Conservation (phyloP, 2,113 vertebrate genomes). For the Zosterops hypoxanthus region DNA sequence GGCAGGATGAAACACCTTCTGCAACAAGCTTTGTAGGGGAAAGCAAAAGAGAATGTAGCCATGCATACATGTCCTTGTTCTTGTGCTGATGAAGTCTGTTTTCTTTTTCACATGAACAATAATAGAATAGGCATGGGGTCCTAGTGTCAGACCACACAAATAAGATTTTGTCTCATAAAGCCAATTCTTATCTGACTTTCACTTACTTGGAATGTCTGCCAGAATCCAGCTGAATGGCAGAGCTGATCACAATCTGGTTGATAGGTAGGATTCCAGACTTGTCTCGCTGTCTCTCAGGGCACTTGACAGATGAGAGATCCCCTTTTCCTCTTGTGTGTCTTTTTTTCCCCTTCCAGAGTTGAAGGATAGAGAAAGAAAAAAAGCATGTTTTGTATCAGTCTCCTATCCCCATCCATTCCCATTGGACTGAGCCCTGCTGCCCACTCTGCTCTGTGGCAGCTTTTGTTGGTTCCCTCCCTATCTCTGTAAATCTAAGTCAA, state of each 20-base stretch:
- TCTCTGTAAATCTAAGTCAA: background rate
- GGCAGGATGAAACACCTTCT: background rate
- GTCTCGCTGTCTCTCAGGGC: background rate
- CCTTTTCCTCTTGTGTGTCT: background rate
- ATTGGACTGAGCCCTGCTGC: background rate
- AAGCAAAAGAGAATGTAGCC: background rate
- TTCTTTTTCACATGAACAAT: background rate
- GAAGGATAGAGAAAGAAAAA: background rate
- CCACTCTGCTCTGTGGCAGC: background rate
- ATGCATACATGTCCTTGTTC: accelerated
- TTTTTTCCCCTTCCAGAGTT: background rate
- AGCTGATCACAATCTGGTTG: background rate
- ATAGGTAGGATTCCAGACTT: background rate
- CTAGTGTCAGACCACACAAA: background rate
- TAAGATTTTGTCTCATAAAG: background rate
- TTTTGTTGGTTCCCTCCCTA: constrained; percentile 28
- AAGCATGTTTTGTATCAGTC: background rate
- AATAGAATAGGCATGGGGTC: background rate
- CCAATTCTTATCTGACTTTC: background rate
- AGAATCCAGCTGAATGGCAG: background rate
- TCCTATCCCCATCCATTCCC: background rate
- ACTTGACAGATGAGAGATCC: background rate
- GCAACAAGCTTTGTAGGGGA: background rate
- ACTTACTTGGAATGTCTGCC: background rate
- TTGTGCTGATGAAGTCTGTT: background rate